Conservation (phyloP, 2,113 vertebrate genomes). For the Sapayoa aenigma region DNA sequence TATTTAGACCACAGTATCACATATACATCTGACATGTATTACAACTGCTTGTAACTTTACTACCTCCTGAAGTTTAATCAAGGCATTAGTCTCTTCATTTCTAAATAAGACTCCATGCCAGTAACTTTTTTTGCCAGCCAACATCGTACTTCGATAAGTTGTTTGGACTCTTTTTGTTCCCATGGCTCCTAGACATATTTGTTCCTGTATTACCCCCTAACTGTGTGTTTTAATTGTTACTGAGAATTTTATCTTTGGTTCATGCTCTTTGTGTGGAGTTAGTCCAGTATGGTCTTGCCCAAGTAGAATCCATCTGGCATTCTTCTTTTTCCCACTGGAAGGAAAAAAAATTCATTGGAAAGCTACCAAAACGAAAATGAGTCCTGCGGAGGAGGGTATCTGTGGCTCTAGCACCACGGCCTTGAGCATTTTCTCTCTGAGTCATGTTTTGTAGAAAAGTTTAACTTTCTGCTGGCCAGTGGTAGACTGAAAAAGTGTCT, state of each 20-base stretch:
- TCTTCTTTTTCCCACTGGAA: background rate
- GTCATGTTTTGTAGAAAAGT: background rate
- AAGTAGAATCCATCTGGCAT: background rate
- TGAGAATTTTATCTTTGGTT: background rate
- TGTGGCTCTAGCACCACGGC: background rate
- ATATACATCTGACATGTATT: background rate
- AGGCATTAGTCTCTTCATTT: background rate
- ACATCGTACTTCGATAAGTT: background rate
- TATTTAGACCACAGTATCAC: background rate
- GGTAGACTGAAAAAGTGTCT: background rate
- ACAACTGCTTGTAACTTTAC: background rate
- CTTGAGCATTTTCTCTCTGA: background rate
- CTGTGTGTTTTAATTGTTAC: background rate
- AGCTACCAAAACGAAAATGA: background rate
- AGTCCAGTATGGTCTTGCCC: background rate
- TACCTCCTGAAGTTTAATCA: background rate
- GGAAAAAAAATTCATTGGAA: background rate
- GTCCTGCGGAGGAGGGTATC: background rate
- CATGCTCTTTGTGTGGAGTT: background rate
- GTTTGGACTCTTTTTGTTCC: background rate
- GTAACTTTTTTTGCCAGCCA: background rate
- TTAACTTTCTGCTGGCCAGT: background rate
- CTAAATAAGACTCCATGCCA: background rate
- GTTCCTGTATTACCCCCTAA: background rate
- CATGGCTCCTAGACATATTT: background rate